Base-by-base conservation (phyloP, 2,113 vertebrate genomes). In the Mystacornis crossleyi region DNA sequence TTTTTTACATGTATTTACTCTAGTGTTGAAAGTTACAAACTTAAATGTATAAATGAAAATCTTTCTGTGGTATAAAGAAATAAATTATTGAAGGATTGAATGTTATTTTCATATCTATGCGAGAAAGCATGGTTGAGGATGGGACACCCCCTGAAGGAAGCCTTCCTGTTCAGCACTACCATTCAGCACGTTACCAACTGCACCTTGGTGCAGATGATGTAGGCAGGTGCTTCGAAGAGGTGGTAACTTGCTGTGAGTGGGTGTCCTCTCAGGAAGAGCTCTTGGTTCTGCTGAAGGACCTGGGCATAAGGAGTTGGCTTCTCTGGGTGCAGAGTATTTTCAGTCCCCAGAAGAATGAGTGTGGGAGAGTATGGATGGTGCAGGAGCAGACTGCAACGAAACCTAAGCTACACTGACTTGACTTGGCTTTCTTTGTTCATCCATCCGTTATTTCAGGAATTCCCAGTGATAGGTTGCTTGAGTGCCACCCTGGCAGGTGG, bases 41-140 rank as follows among this genome's bases (percentile, higher is more conserved):
- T 61, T 96, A 92, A 96, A 78, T 97, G 78, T 98, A 88, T 93
- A 87, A 88, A 50, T 94, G 95, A 96, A 94, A 93, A 92, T 91
- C 81, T 77, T 93, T 82, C 43, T 79, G 53, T 60, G 74, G 69
- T 91, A 89, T 79, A 96, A 96, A 95, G 77, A 97, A 98, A 97
- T 98, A 98, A 98, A 97, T 98, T 98, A 98, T 98, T 98, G 97
- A 97, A 98, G 94, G 93, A 96, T 51, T 82, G 61, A 91, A 73
- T 48, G 57, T 33, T 93, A 45, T 81, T 95, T 83, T 95, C 90
- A 14, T 94, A 4, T 77, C 66, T 47, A 28, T 48, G 42, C 18
- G 3, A 91, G 64, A 58, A 33, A 53, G 29, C 29, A 14, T 16
- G 29, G 12, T 11, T 86, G 54, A 83, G 58, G 31, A 31, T 47